These are phyloP conservation scores for Chlorospingus semifuscus DNA, from an alignment of 2,797 vertebrate species.

Conservation along the genomic window DNA sequence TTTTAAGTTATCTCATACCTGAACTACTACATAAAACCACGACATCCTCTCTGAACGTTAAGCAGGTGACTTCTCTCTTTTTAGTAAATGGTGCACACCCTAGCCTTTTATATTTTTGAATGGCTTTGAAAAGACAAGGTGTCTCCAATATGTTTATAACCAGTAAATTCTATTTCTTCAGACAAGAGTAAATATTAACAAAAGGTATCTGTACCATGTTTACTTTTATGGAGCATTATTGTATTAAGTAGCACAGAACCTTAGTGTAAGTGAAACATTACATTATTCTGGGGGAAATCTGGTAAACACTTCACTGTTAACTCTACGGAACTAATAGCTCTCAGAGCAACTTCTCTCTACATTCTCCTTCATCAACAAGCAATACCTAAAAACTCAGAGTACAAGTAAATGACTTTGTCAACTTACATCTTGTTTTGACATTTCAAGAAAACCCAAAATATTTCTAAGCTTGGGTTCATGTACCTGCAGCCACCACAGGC, in stretches of 20 bases:
- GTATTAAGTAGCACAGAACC: neutral
- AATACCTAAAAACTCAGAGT: neutral
- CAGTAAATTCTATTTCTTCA: neutral
- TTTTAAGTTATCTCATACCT: neutral
- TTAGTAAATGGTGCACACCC: neutral
- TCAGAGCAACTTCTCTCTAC: neutral
- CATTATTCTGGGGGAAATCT: neutral
- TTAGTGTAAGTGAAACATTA: neutral
- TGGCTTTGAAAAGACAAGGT: constrained; percentile 12
- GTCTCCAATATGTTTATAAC: neutral
- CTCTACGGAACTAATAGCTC: neutral
- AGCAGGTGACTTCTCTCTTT: neutral
- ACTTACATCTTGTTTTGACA: neutral
- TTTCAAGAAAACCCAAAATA: neutral
- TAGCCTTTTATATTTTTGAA: neutral
- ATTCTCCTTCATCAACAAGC: neutral
- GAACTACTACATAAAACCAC: neutral
- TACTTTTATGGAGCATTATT: neutral
- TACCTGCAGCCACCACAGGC: neutral
- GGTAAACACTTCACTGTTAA: neutral
- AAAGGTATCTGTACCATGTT: neutral
- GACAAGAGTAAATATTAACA: neutral
- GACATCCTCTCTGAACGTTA: neutral
- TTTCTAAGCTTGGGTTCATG: neutral
- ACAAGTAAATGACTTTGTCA: neutral